Conservation (phyloP, 2,888 invertebrate genomes). For the Villa cingulata region DNA sequence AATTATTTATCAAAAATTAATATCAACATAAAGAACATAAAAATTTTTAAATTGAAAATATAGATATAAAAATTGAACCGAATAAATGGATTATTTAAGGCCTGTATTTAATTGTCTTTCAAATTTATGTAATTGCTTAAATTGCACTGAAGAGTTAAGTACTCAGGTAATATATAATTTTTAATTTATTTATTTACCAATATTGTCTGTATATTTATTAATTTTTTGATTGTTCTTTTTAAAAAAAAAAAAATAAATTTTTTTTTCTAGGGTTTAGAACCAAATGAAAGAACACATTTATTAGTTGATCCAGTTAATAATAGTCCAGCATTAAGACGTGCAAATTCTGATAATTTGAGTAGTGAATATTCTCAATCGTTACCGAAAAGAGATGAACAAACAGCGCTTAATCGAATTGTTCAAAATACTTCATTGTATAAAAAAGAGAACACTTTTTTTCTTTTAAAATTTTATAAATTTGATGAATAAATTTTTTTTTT, state of each 20-base stretch:
- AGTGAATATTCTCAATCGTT: conserved; percentile 47
- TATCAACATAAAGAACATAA: too few relatives aligned
- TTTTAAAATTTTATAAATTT: background rate
- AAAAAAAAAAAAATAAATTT: background rate
- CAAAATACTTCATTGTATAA: conserved; percentile 78
- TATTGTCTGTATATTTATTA: background rate
- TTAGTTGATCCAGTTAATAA: conserved; percentile 64
- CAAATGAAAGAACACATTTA: conserved; percentile 65
- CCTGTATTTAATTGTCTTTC: conserved; percentile 27
- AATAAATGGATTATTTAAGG: conserved; percentile 30
- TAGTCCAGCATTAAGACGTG: conserved; percentile 55
- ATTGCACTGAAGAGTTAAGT: conserved; percentile 29
- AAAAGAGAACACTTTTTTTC: conserved; percentile 22
- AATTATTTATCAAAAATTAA: too few relatives aligned
- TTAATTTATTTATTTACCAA: too few relatives aligned
- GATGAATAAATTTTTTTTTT: background rate
- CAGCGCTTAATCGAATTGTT: conserved; percentile 74
- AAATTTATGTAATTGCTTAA: conserved; percentile 29
- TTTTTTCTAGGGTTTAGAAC: conserved; percentile 29
- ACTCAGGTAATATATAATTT: conserved; percentile 21
- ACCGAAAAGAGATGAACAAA: conserved; percentile 80
- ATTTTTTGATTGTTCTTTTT: background rate
- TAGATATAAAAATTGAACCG: too few relatives aligned
- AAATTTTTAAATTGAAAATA: too few relatives aligned
- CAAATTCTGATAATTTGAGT: conserved; percentile 55